Base-by-base conservation (phyloP, 23 tunicate species). In the Styela plicata region DNA sequence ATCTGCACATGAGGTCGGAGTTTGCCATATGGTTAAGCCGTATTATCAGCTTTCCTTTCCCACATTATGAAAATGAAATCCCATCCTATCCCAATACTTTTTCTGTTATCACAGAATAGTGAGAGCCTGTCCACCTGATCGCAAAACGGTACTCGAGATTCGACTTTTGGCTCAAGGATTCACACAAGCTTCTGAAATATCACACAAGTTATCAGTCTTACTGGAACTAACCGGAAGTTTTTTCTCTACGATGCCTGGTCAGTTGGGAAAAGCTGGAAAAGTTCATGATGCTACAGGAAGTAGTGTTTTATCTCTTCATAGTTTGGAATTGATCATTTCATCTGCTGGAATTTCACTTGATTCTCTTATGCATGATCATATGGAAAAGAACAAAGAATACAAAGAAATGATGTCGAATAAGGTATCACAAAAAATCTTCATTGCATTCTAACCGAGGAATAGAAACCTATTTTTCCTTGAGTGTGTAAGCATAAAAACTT, bases 91-190 rank as follows among this genome's bases (percentile, higher is more conserved):
- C n/a, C n/a, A n/a, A n/a, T n/a, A n/a, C n/a, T n/a, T n/a, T 67
- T 67, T 27, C 33, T 44, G 36, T 28, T 71, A 16, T 69, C 33
- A 16, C 65, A 91, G 97, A 33, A 84, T 87, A 18, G 76, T 91
- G 20, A 73, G 80, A 74, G 88, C 83, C 10, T 24, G 79, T 1
- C 24, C 61, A 2, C 93, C 93, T 33, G 93, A 93, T 63, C 73
- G 85, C 27, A 74, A 68, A 29, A 52, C 74, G 21, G 88, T 88
- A 24, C 79, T 93, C 34, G 93, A 93, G 74, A 83, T 88, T 34
- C 87, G 77, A 16, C 64, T 93, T 26, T 73, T 93, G 24, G 85
- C 98, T 33, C 98, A 88, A 64, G 98, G 98, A 27, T 93, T 93
- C 84, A 93, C 98, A 2, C 82, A 88, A 34, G 98, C 98, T 21